A percentile compares a stretch with the other conserved stretches of the same genome.
Conservation (phyloP, 1,140 invertebrate species). For the Fragariocoptes setiger region DNA sequence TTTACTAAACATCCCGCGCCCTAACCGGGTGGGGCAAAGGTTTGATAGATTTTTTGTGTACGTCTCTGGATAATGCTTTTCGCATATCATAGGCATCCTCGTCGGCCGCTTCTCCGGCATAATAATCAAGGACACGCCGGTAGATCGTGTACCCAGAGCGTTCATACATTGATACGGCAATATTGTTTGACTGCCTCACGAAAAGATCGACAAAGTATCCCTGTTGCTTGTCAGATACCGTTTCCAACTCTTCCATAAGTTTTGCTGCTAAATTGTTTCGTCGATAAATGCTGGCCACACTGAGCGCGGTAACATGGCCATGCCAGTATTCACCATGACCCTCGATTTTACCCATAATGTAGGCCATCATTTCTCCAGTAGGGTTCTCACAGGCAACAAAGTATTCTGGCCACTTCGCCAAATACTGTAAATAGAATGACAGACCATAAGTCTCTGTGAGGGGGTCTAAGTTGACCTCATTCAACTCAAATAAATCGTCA, state of each 20-base stretch:
- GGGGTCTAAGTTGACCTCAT: conserved; percentile 62
- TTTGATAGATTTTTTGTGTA: conserved; percentile 67
- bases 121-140: conserved; percentile 79
- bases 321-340: conserved; percentile 82
- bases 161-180: conserved; percentile 90
- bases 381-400: conserved; percentile 84
- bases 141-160: conserved; percentile 89
- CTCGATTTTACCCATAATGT: conserved; percentile 97
- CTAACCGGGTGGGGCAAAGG: conserved; percentile 68
- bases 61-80: conserved; percentile 73
- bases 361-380: conserved; percentile 83
- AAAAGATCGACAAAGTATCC: conserved; percentile 97
- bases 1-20: conserved; percentile 70
- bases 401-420: conserved; percentile 96
- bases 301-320: conserved; percentile 89
- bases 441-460: conserved; percentile 90
- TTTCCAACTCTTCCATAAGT: conserved; percentile 78
- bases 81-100: conserved; percentile 99
- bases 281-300: conserved; percentile 73
- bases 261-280: conserved; percentile 60
- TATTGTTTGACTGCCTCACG: conserved; percentile 81
- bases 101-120: conserved; percentile 66
- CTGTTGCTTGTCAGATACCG: conserved; percentile 77
- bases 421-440: conserved; percentile 85
- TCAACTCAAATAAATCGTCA: conserved; percentile 11